These are phyloP conservation scores for Rotaria macrura DNA, from an alignment of 2,888 invertebrate genomes.

Conservation along the genomic window DNA sequence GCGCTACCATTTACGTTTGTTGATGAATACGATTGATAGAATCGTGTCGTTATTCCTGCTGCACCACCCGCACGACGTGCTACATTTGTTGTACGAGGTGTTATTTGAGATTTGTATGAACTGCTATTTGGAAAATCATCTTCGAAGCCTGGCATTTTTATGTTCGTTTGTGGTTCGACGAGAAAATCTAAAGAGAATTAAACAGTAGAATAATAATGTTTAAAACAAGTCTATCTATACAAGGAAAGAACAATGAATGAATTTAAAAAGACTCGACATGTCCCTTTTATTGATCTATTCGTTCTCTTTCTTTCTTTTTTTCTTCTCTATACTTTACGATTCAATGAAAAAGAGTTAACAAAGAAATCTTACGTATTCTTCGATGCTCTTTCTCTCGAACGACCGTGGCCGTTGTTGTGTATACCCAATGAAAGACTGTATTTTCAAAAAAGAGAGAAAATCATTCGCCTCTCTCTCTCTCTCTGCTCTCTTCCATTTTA, in stretches of 20 bases:
- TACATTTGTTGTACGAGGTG: constrained; percentile 30
- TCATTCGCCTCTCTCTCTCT: too few relatives aligned
- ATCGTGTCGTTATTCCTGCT: constrained; percentile 24
- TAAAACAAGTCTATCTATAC: too few relatives aligned
- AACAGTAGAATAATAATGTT: neutral
- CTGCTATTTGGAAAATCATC: constrained; percentile 17
- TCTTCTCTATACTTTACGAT: neutral
- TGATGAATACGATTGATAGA: neutral
- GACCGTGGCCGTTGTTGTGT: neutral
- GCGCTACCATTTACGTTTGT: neutral
- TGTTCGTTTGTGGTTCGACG: constrained; percentile 17
- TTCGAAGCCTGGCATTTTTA: constrained; percentile 6
- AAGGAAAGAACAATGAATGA: neutral
- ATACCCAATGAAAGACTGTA: neutral
- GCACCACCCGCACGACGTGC: constrained; percentile 27
- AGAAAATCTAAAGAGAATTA: neutral
- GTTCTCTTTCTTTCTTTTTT: neutral
- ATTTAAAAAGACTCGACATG: neutral
- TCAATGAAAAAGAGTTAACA: neutral
- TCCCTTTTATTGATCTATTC: neutral
- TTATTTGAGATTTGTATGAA: constrained; percentile 31
- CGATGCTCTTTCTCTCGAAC: neutral
- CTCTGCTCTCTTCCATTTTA: too few relatives aligned
- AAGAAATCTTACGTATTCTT: neutral
- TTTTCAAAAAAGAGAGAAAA: neutral